phyloP scores from a whole-genome alignment of 2,888 invertebrate species.

The Thera britannica region DNA sequence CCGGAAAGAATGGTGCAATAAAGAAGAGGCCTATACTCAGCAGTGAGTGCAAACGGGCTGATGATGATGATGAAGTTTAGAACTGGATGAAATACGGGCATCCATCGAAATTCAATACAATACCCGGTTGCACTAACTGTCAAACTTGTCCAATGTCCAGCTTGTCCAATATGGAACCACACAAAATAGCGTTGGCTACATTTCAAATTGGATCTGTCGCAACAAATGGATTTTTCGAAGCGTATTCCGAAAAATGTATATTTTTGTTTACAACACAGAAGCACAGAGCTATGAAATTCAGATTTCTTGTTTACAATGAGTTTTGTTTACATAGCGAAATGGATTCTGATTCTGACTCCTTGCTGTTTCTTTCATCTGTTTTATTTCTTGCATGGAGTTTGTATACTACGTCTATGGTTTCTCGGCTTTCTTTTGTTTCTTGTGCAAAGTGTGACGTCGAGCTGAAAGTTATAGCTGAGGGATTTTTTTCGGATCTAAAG shows the following conservation, averaged over 20 bases:
- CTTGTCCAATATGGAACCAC: slow-evolving; percentile 17
- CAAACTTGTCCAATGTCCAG: slow-evolving; percentile 17
- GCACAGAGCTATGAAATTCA: background rate
- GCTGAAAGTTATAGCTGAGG: too few species aligned
- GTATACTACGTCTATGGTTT: too few species aligned
- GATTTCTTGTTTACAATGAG: slow-evolving; percentile 14
- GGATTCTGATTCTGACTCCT: background rate
- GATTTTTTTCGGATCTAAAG: too few species aligned
- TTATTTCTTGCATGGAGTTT: background rate
- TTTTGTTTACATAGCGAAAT: slow-evolving; percentile 11
- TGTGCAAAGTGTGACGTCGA: too few species aligned
- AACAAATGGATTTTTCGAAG: slow-evolving; percentile 24
- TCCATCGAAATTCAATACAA: background rate
- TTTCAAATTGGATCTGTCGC: slow-evolving; percentile 24
- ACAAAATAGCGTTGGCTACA: slow-evolving; percentile 11
- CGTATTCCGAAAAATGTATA: slow-evolving; percentile 19
- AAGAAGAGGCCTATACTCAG: too few species aligned
- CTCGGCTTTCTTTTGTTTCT: too few species aligned
- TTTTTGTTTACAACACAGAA: slow-evolving; percentile 12
- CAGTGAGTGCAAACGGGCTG: too few species aligned
- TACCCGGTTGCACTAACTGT: background rate
- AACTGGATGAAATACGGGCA: too few species aligned
- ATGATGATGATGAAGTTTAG: too few species aligned
- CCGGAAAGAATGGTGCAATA: too few species aligned
- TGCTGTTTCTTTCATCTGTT: background rate